Conservation (phyloP, 2,113 vertebrate species). For the Ahaetulla prasina region DNA sequence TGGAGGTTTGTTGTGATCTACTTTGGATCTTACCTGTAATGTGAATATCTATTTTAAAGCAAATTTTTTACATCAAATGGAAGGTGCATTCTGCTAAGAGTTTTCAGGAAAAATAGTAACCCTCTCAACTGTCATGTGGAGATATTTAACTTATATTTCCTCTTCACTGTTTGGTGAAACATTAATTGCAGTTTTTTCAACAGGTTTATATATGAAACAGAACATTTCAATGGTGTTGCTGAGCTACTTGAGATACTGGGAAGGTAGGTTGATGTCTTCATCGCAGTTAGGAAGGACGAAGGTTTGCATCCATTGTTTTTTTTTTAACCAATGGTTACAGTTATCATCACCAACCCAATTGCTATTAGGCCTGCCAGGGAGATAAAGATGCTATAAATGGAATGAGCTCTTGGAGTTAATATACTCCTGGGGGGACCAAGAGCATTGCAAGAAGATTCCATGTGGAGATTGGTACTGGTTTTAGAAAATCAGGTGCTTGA, state of each 20-base stretch:
- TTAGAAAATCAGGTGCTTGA: not conserved
- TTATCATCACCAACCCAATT: not conserved
- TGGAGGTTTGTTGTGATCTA: not conserved
- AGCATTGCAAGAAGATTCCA: not conserved
- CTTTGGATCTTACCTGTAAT: not conserved
- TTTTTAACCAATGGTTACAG: not conserved
- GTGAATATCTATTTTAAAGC: not conserved
- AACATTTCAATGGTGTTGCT: slow-evolving; percentile 84
- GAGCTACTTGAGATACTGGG: slow-evolving; percentile 83
- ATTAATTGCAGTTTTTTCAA: slow-evolving; percentile 7
- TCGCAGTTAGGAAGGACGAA: not conserved
- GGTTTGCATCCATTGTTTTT: not conserved
- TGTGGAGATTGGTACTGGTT: not conserved
- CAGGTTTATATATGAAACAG: slow-evolving; percentile 86
- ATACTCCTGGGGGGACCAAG: not conserved
- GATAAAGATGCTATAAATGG: not conserved
- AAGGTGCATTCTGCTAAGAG: not conserved
- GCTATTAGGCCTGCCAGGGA: not conserved
- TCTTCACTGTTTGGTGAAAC: slow-evolving; percentile 20
- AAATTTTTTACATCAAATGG: not conserved
- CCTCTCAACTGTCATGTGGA: not conserved
- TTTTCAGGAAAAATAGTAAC: not conserved
- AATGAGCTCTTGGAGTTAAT: not conserved
- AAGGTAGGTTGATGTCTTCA: slow-evolving; percentile 68
- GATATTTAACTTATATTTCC: not conserved